Conservation (phyloP, 1,140 invertebrate species). For the Ostrea denselamellosa region DNA sequence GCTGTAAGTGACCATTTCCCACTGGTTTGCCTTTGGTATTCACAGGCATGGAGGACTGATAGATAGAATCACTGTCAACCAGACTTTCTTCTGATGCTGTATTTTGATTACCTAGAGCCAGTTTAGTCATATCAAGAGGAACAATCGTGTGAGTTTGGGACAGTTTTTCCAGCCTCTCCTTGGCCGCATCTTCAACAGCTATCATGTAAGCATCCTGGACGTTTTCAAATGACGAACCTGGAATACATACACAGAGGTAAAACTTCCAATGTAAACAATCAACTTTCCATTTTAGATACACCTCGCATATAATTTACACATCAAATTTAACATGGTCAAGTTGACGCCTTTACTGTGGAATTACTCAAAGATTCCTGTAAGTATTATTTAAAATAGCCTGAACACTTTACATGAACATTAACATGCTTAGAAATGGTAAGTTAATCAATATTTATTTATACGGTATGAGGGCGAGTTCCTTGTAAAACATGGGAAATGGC, state of each 20-base stretch:
- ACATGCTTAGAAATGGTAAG: not conserved
- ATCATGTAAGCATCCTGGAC: slow-evolving; percentile 98
- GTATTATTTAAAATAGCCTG: not conserved
- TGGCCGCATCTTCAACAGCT: slow-evolving; percentile 94
- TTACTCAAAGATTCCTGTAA: not conserved
- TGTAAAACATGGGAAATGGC: not conserved
- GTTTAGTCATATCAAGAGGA: slow-evolving; percentile 96
- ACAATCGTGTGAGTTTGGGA: slow-evolving; percentile 94
- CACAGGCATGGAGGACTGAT: slow-evolving; percentile 66
- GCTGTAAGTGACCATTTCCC: slow-evolving; percentile 61
- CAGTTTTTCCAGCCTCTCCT: slow-evolving; percentile 92
- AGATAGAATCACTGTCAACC: slow-evolving; percentile 44
- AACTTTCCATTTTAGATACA: not conserved
- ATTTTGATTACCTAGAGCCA: slow-evolving; percentile 89
- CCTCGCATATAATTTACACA: slow-evolving; percentile 1
- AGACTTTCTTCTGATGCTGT: slow-evolving; percentile 49
- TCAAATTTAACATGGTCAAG: not conserved
- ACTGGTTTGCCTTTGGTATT: slow-evolving; percentile 61
- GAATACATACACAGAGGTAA: not conserved
- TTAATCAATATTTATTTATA: slow-evolving; percentile 2
- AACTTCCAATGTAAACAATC: not conserved
- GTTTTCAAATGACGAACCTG: slow-evolving; percentile 81
- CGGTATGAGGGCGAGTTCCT: not conserved
- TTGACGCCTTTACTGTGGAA: slow-evolving; percentile 7
- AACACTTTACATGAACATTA: not conserved